phyloP scores from a whole-genome alignment of 2,888 invertebrate species.

The Tetragonula carbonaria region DNA sequence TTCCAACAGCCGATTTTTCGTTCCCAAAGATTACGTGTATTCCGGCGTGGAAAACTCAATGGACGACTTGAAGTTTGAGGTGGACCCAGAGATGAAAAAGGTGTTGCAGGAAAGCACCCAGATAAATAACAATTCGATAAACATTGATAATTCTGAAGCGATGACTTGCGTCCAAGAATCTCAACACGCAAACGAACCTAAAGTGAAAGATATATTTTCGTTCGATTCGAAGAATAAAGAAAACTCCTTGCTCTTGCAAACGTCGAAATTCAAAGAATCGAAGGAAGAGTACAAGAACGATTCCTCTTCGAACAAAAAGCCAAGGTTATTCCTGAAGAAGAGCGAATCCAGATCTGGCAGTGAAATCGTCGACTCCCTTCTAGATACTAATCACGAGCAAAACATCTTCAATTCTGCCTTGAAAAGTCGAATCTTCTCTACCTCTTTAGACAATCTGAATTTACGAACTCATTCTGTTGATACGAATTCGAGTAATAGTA shows the following conservation, averaged over 20 bases:
- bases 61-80: conserved; percentile 78
- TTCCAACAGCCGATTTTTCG: conserved; percentile 79
- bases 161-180: not conserved
- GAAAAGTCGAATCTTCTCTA: conserved; percentile 21
- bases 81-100: conserved; percentile 79
- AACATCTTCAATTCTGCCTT: conserved; percentile 5
- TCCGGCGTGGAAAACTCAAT: conserved; percentile 74
- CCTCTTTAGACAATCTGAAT: conserved; percentile 32
- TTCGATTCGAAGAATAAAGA: conserved; percentile 26
- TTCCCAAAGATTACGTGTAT: conserved; percentile 77
- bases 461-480: not conserved
- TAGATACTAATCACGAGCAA: conserved; percentile 27
- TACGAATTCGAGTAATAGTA: not conserved
- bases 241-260: conserved; percentile 17
- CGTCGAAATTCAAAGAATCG: not conserved
- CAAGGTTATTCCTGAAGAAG: conserved; percentile 55
- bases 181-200: not conserved
- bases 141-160: not conserved
- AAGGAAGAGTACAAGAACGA: not conserved
- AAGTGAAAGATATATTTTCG: not conserved
- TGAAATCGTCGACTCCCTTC: conserved; percentile 53
- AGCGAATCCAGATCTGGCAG: conserved; percentile 50
- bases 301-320: conserved; percentile 16
- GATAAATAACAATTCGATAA: not conserved
- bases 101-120: conserved; percentile 72